phyloP scores from a whole-genome alignment of 2,113 vertebrate genomes.

The Rhinogobius similis region DNA sequence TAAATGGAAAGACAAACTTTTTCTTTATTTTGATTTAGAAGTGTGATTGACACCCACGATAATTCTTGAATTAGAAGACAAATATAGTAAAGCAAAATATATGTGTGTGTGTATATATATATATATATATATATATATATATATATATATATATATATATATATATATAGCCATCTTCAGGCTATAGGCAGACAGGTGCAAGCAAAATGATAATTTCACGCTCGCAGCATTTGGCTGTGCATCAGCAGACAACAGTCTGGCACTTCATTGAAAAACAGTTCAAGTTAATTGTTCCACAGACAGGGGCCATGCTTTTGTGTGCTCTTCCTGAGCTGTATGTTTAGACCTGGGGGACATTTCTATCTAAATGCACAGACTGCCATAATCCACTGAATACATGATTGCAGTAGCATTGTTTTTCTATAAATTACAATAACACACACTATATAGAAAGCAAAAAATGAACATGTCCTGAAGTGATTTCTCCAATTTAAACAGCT shows the following conservation, averaged over 20 bases:
- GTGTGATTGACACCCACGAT: slow-evolving; percentile 8
- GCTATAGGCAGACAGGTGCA: slow-evolving; percentile 40
- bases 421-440: background rate
- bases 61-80: background rate
- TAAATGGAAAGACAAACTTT: too few species aligned
- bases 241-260: slow-evolving; percentile 38
- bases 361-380: slow-evolving; percentile 39
- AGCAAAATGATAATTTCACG: slow-evolving; percentile 33
- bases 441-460: slow-evolving; percentile 5
- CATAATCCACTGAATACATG: slow-evolving; percentile 36
- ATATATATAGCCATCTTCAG: slow-evolving; percentile 20
- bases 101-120: too few species aligned
- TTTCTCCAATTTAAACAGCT: too few species aligned
- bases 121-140: too few species aligned
- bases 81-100: background rate
- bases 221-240: slow-evolving; percentile 33
- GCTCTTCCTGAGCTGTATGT: slow-evolving; percentile 29
- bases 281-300: slow-evolving; percentile 50
- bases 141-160: too few species aligned
- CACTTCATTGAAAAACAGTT: slow-evolving; percentile 25
- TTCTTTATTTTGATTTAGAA: background rate
- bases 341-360: slow-evolving; percentile 34
- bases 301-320: slow-evolving; percentile 21
- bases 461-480: background rate
- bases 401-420: slow-evolving; percentile 14